These are phyloP conservation scores for Anseranas semipalmata DNA, from an alignment of 2,113 vertebrate species.

Conservation along the genomic window DNA sequence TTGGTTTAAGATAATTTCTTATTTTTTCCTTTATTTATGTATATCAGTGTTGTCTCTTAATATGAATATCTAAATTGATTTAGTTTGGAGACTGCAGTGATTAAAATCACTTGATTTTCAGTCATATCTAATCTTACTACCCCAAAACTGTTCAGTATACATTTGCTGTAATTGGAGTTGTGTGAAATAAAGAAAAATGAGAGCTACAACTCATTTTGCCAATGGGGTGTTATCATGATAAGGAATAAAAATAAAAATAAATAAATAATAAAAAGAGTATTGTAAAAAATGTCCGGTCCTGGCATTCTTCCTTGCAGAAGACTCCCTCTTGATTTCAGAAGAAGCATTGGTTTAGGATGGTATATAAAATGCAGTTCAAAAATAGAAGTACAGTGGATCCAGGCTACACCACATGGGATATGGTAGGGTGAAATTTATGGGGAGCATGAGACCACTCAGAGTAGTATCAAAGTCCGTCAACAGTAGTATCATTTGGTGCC, in stretches of 20 bases:
- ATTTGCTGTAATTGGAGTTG: neutral
- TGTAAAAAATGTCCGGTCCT: neutral
- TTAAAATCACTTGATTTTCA: neutral
- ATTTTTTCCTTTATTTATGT: neutral
- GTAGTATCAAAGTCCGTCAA: neutral
- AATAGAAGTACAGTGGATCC: neutral
- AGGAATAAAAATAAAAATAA: neutral
- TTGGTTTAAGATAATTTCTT: neutral
- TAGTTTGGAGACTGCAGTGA: neutral
- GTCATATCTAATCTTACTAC: neutral
- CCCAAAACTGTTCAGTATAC: neutral
- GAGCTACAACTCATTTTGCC: neutral
- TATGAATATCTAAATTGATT: neutral
- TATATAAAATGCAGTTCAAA: neutral
- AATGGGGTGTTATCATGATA: neutral
- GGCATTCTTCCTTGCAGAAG: neutral
- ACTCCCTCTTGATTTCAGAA: neutral
- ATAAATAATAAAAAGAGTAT: neutral
- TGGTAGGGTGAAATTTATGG: neutral
- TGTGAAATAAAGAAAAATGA: neutral
- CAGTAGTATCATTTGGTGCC: neutral
- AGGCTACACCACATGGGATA: neutral
- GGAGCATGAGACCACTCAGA: neutral
- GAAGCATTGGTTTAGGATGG: neutral
- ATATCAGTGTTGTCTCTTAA: neutral